Percentiles rank a stretch among this genome's conserved stretches.
phyloP scores from a whole-genome alignment of 2,888 invertebrate genomes.

The Agrotis segetum region DNA sequence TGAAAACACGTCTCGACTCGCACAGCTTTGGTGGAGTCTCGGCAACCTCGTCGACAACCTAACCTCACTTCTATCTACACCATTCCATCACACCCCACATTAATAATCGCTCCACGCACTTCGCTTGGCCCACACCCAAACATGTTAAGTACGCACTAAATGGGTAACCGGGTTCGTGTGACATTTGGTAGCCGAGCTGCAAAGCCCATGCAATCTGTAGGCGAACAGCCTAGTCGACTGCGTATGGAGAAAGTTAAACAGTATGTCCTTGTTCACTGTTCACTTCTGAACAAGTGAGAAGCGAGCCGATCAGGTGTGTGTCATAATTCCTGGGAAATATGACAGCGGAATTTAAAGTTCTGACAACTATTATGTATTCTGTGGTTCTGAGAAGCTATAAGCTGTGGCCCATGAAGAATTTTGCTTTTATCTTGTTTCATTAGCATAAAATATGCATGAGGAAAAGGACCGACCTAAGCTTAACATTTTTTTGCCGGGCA shows the following conservation, averaged over 20 bases:
- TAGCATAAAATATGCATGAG: no score
- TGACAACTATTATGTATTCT: no score
- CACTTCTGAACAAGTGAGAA: background rate
- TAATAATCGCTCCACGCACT: conserved; percentile 65
- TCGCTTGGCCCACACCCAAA: conserved; percentile 71
- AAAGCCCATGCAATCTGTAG: conserved; percentile 68
- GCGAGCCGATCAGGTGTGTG: conserved; percentile 49
- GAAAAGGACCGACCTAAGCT: no score
- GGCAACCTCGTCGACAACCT: no score
- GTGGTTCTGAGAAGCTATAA: conserved; percentile 6
- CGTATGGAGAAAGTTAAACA: conserved; percentile 81
- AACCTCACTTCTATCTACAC: conserved; percentile 26
- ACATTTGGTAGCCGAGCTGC: conserved; percentile 73
- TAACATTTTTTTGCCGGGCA: no score
- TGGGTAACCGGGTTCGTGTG: conserved; percentile 83
- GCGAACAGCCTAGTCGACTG: conserved; percentile 63
- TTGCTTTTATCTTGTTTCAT: no score
- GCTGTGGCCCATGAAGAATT: background rate
- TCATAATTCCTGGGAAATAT: conserved; percentile 32
- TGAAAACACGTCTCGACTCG: no score
- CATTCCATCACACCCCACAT: conserved; percentile 48
- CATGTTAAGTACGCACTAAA: conserved; percentile 75
- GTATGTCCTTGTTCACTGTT: conserved; percentile 78
- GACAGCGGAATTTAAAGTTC: conserved; percentile 17
- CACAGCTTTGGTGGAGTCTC: no score